Percentiles rank a stretch among this genome's conserved stretches.
phyloP scores from a whole-genome alignment of 2,888 invertebrate genomes.

The Napeogenes sylphis region DNA sequence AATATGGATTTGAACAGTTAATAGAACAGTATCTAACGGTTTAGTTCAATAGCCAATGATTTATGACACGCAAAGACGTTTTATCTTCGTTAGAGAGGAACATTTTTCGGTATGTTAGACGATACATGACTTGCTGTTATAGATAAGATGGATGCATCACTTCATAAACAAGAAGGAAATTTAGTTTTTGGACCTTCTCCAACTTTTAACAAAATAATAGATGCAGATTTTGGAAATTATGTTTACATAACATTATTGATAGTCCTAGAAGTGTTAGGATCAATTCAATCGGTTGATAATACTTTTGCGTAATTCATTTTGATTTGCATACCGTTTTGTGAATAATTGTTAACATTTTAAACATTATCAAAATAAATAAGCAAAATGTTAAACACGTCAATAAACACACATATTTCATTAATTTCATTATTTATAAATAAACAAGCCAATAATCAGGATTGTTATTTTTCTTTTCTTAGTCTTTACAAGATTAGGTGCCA shows the following conservation, averaged over 20 bases:
- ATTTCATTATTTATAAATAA: too few relatives aligned
- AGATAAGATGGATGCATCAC: constrained; percentile 38
- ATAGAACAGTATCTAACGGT: constrained; percentile 1
- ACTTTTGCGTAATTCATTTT: too few relatives aligned
- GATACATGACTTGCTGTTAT: constrained; percentile 52
- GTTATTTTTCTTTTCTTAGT: too few relatives aligned
- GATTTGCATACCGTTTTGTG: too few relatives aligned
- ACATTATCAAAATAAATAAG: too few relatives aligned
- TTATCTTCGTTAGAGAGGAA: constrained; percentile 59
- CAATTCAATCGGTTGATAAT: background rate
- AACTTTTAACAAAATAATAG: constrained; percentile 25
- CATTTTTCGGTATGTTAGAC: constrained; percentile 58
- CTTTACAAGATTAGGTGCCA: too few relatives aligned
- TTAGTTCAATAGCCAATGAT: constrained; percentile 54
- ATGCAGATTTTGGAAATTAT: constrained; percentile 19
- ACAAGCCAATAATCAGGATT: too few relatives aligned
- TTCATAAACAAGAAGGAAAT: constrained; percentile 18
- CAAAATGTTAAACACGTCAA: too few relatives aligned
- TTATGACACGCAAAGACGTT: constrained; percentile 58
- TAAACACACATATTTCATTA: too few relatives aligned
- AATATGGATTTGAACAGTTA: constrained; percentile 1
- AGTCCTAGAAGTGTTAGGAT: constrained; percentile 1
- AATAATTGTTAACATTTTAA: too few relatives aligned
- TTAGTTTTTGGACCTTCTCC: constrained; percentile 29
- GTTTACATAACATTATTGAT: constrained; percentile 17